Evolutionary conservation across 2,113 vertebrate genomes (phyloP).

Genomic region (Tragelaphus scriptus): DNA sequence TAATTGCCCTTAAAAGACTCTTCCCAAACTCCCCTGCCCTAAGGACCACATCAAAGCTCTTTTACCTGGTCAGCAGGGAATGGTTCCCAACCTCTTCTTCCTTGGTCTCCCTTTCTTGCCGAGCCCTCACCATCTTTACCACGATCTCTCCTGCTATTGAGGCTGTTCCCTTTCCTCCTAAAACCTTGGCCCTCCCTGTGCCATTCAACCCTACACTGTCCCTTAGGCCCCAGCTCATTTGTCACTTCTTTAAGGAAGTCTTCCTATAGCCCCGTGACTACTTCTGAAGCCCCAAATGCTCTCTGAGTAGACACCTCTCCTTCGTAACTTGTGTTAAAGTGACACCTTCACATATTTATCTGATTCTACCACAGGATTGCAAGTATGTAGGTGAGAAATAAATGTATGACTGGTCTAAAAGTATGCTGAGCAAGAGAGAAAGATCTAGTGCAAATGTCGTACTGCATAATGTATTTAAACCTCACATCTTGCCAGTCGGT

Average conservation of each 20-base stretch:
- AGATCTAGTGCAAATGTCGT: not conserved
- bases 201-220: not conserved
- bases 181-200: not conserved
- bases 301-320: not conserved
- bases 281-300: not conserved
- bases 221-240: not conserved
- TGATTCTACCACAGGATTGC: not conserved
- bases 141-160: not conserved
- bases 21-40: not conserved
- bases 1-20: not conserved
- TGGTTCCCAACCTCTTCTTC: not conserved
- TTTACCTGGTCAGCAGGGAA: not conserved
- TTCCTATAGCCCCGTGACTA: not conserved
- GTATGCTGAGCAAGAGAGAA: not conserved
- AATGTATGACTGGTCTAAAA: not conserved
- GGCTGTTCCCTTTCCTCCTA: not conserved
- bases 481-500: not conserved
- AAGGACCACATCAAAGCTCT: not conserved
- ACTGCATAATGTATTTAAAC: not conserved
- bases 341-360: not conserved
- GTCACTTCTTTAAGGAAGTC: not conserved
- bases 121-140: not conserved
- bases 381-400: not conserved
- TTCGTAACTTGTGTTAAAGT: not conserved
- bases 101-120: not conserved